A percentile compares a stretch with the other conserved stretches of the same genome.
Conservation (phyloP, 1,140 invertebrate genomes). For the Platyura marginata region DNA sequence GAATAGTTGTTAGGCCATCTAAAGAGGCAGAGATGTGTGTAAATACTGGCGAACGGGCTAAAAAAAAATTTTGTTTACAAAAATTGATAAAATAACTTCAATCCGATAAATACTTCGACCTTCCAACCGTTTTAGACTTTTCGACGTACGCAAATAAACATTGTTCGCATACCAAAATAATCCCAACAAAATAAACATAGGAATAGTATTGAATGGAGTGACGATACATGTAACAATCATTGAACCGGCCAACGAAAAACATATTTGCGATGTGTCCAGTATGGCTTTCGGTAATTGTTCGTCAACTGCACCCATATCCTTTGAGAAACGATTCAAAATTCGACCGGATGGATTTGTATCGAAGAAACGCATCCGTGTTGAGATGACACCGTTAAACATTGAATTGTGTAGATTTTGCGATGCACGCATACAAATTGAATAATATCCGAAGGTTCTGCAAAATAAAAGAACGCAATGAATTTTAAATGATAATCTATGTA, state of each 20-base stretch:
- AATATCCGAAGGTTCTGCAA: constrained; percentile 3
- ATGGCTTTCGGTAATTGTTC: constrained; percentile 60
- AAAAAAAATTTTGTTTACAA: constrained; percentile 7
- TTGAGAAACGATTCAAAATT: constrained; percentile 51
- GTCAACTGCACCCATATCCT: constrained; percentile 62
- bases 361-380: constrained; percentile 50
- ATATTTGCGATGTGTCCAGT: constrained; percentile 54
- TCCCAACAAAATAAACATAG: constrained; percentile 43
- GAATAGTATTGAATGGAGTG: constrained; percentile 47
- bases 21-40: constrained; percentile 50
- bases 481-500: too few species aligned
- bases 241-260: constrained; percentile 36
- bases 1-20: constrained; percentile 49
- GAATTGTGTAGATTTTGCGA: constrained; percentile 2
- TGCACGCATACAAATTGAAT: not conserved
- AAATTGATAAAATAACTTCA: not conserved
- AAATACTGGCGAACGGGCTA: constrained; percentile 56
- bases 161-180: constrained; percentile 51
- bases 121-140: constrained; percentile 68
- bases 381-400: constrained; percentile 2
- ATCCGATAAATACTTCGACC: constrained; percentile 42
- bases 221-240: constrained; percentile 44
- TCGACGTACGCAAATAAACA: constrained; percentile 60
- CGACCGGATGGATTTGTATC: constrained; percentile 50
- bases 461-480: not conserved